These are phyloP conservation scores for Sminthopsis crassicaudata DNA, from an alignment of 2,113 vertebrate genomes.

Conservation along the genomic window DNA sequence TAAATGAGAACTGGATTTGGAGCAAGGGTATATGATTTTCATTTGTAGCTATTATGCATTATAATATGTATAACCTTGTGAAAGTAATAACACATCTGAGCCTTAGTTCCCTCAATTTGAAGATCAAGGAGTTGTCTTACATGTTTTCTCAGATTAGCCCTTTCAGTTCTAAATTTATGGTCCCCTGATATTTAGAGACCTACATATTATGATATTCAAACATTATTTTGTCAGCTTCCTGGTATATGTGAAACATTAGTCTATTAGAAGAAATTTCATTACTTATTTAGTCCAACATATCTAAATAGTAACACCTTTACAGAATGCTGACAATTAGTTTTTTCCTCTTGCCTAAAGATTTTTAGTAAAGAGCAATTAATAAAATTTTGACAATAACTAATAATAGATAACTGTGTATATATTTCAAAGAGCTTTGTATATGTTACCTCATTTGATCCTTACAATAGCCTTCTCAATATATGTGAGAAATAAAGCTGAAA, in stretches of 20 bases:
- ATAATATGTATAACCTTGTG: not conserved
- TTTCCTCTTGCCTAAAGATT: not conserved
- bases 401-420: not conserved
- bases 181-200: not conserved
- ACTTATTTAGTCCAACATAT: too few relatives aligned
- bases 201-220: not conserved
- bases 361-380: not conserved
- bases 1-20: not conserved
- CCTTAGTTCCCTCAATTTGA: not conserved
- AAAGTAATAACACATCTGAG: not conserved
- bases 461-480: not conserved
- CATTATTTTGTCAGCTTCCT: not conserved
- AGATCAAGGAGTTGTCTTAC: not conserved
- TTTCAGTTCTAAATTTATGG: not conserved
- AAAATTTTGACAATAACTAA: not conserved
- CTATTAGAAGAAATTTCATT: not conserved
- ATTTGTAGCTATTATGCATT: not conserved
- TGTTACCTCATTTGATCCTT: conserved; percentile 13
- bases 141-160: not conserved
- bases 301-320: not conserved
- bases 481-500: not conserved
- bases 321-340: not conserved
- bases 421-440: not conserved
- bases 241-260: not conserved
- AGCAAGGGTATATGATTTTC: not conserved